Percentiles rank a stretch among this genome's conserved stretches.
Evolutionary conservation across 2,113 vertebrate genomes (phyloP).

Genomic region (Petromus typicus): DNA sequence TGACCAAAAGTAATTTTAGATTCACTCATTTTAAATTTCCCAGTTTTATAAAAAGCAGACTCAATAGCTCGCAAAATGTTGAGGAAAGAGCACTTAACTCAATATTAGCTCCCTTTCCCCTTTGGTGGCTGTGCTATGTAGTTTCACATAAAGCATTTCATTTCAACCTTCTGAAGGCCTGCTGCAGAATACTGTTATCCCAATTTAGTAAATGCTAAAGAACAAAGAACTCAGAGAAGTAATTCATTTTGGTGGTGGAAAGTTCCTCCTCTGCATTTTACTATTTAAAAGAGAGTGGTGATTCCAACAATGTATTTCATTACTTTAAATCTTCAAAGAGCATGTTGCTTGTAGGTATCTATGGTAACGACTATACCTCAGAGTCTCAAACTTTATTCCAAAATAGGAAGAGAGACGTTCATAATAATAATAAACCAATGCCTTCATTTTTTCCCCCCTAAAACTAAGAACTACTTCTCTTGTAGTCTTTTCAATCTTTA

Average conservation of each 20-base stretch:
- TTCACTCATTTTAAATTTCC: background rate
- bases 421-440: conserved; percentile 54
- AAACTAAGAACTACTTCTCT: conserved; percentile 70
- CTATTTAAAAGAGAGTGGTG: conserved; percentile 28
- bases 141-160: conserved; percentile 12
- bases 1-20: background rate
- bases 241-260: background rate
- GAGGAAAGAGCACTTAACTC: background rate
- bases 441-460: conserved; percentile 51
- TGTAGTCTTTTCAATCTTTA: conserved; percentile 65
- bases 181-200: background rate
- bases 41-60: background rate
- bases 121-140: background rate
- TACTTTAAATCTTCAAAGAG: conserved; percentile 52
- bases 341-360: background rate
- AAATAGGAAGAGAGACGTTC: conserved; percentile 76
- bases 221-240: background rate
- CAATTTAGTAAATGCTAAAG: background rate
- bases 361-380: conserved; percentile 30
- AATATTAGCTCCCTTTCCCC: background rate
- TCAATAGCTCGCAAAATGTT: background rate
- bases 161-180: background rate
- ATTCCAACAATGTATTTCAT: conserved; percentile 27
- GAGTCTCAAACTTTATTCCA: conserved; percentile 68
- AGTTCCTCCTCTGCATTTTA: background rate